phyloP scores from a whole-genome alignment of 30 jellyfish, hydroid and myxozoan genomes.

The Clytia hemisphaerica region DNA sequence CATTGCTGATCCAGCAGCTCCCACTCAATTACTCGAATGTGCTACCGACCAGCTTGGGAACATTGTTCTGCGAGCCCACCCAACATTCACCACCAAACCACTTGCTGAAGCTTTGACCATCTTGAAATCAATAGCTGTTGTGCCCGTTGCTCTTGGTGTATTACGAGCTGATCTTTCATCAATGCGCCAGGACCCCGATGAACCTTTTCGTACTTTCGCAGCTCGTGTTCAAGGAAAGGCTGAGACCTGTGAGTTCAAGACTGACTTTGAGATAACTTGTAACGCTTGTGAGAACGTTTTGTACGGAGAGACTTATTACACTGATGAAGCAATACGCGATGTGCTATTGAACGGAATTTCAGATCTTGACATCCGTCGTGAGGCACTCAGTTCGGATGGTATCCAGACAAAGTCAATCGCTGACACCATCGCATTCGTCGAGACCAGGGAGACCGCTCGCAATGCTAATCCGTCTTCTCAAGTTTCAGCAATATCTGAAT shows the following conservation, averaged over 20 bases:
- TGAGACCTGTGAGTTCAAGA: constrained; percentile 3
- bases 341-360: neutral
- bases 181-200: too few relatives aligned
- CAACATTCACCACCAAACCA: too few relatives aligned
- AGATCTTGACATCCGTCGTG: neutral
- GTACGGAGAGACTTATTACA: neutral
- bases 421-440: constrained; percentile 1
- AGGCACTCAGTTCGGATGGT: constrained; percentile 4
- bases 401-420: neutral
- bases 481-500: neutral
- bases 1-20: too few relatives aligned
- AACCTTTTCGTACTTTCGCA: too few relatives aligned
- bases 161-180: too few relatives aligned
- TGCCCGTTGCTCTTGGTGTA: too few relatives aligned
- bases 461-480: constrained; percentile 3
- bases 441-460: constrained; percentile 2
- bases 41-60: too few relatives aligned
- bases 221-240: neutral
- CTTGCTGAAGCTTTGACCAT: too few relatives aligned
- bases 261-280: neutral
- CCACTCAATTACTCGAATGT: too few relatives aligned
- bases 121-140: too few relatives aligned
- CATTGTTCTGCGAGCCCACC: too few relatives aligned
- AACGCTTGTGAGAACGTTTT: neutral
- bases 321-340: constrained; percentile 10